phyloP scores from a whole-genome alignment of 2,797 vertebrate species.

The Enteromius anoplus region DNA sequence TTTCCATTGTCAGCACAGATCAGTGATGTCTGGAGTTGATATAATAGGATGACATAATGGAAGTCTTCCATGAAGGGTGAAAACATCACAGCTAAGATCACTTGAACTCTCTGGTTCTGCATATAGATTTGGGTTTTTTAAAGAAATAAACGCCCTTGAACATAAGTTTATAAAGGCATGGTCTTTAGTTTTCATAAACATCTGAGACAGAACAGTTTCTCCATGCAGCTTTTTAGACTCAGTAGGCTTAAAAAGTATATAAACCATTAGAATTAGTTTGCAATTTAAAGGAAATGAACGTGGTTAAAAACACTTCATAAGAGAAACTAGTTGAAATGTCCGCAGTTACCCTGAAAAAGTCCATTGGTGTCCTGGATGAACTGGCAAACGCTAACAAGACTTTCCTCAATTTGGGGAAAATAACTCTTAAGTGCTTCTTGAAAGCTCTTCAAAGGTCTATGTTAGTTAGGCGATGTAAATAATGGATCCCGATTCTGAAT shows the following conservation, averaged over 20 bases:
- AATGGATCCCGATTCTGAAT: constrained; percentile 15
- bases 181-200: constrained; percentile 45
- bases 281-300: background rate
- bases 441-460: constrained; percentile 26
- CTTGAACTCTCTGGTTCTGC: constrained; percentile 26
- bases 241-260: background rate
- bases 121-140: constrained; percentile 35
- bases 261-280: constrained; percentile 7
- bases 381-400: constrained; percentile 12
- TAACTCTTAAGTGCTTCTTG: constrained; percentile 38
- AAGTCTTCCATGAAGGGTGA: constrained; percentile 45
- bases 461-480: constrained; percentile 32
- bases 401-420: constrained; percentile 28
- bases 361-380: constrained; percentile 14
- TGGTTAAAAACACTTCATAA: constrained; percentile 10
- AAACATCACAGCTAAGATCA: constrained; percentile 42
- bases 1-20: constrained; percentile 62
- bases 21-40: constrained; percentile 40
- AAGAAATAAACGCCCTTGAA: constrained; percentile 48
- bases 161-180: constrained; percentile 38
- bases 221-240: constrained; percentile 21
- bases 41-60: constrained; percentile 43
- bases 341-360: constrained; percentile 20
- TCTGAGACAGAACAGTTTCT: constrained; percentile 33
- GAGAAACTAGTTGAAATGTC: constrained; percentile 25